phyloP scores from a whole-genome alignment of 2,797 vertebrate genomes.

The Ibycter americanus region DNA sequence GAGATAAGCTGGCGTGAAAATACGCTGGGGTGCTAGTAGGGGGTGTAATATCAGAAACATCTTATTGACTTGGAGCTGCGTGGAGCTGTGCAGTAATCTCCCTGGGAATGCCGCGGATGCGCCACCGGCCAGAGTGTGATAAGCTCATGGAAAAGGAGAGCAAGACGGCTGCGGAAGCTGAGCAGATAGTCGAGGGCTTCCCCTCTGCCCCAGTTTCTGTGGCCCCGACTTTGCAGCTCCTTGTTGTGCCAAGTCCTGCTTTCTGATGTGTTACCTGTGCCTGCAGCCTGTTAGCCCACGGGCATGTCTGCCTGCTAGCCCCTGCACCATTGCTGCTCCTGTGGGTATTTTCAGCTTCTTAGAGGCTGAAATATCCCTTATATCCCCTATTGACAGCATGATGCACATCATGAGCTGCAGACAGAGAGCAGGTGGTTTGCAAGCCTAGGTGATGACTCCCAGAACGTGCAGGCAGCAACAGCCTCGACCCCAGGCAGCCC shows the following conservation, averaged over 20 bases:
- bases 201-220: background rate
- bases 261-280: background rate
- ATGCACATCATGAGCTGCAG: fast-evolving
- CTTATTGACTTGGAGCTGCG: background rate
- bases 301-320: fast-evolving
- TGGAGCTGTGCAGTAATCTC: background rate
- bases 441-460: background rate
- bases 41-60: background rate
- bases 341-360: background rate
- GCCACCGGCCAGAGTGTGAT: fast-evolving
- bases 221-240: background rate
- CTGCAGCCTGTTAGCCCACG: background rate
- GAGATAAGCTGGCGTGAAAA: background rate
- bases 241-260: background rate
- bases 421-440: background rate
- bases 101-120: fast-evolving
- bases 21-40: background rate
- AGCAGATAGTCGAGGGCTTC: background rate
- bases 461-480: background rate
- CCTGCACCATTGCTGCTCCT: fast-evolving
- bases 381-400: fast-evolving
- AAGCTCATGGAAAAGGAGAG: background rate
- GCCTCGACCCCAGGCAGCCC: background rate
- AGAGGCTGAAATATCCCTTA: background rate
- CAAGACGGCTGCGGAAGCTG: fast-evolving